Evolutionary conservation across 2,797 vertebrate genomes (phyloP).

Genomic region (Poliocrania exsul): DNA sequence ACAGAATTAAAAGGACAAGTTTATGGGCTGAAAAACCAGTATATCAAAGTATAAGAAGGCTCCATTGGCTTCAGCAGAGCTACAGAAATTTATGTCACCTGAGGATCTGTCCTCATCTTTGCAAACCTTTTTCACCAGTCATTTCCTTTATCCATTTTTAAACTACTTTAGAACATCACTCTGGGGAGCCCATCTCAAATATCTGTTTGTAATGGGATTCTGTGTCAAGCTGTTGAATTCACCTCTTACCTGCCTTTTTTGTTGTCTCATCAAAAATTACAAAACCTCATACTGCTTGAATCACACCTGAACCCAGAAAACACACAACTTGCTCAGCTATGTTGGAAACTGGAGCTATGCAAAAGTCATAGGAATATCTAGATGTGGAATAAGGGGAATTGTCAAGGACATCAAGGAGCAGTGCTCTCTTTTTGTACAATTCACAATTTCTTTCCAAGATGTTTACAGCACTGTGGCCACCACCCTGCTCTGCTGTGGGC

Average conservation of each 20-base stretch:
- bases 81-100: background rate
- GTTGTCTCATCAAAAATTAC: background rate
- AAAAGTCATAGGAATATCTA: background rate
- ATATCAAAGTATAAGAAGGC: background rate
- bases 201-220: background rate
- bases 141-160: slow-evolving; percentile 28
- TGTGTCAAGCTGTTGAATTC: background rate
- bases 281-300: background rate
- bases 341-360: background rate
- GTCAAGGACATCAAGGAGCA: rapidly evolving
- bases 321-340: rapidly evolving
- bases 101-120: background rate
- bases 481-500: background rate
- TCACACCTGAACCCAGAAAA: background rate
- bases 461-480: background rate
- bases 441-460: background rate
- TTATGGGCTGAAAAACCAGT: background rate
- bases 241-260: background rate
- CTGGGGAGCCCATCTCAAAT: background rate
- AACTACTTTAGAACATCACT: background rate
- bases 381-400: background rate
- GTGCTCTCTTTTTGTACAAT: background rate
- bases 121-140: background rate
- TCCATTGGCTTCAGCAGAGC: background rate
- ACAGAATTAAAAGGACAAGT: background rate